phyloP scores from a whole-genome alignment of 2,797 vertebrate species.

The Chiloscyllium punctatum region DNA sequence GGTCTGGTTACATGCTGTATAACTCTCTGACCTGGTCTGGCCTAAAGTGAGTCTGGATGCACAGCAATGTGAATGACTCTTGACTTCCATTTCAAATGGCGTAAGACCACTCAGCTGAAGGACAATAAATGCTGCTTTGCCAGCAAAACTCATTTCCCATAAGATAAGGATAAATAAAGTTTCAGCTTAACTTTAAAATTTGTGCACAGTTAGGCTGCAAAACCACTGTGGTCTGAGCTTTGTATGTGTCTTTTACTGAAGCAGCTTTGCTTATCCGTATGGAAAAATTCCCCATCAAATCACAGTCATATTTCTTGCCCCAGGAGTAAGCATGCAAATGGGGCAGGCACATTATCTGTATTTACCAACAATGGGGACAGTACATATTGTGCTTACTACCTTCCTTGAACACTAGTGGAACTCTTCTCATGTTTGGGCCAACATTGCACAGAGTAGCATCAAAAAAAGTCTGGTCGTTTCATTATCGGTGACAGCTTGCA shows the following conservation, averaged over 20 bases:
- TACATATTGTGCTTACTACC: neutral
- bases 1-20: too few species aligned
- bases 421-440: neutral
- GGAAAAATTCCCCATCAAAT: neutral
- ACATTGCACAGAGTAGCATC: neutral
- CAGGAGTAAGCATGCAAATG: neutral
- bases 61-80: too few species aligned
- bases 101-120: too few species aligned
- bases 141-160: too few species aligned
- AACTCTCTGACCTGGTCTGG: too few species aligned
- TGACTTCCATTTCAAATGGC: too few species aligned
- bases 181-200: neutral
- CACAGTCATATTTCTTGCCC: neutral
- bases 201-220: neutral
- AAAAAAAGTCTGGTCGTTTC: neutral
- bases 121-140: too few species aligned
- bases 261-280: neutral
- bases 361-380: neutral
- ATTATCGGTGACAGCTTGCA: neutral
- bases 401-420: neutral
- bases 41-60: too few species aligned
- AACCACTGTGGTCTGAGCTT: neutral
- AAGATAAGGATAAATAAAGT: too few species aligned
- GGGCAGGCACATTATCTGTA: neutral
- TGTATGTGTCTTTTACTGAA: neutral